Conservation (phyloP, 2,797 vertebrate genomes). For the Oophaga sylvatica region DNA sequence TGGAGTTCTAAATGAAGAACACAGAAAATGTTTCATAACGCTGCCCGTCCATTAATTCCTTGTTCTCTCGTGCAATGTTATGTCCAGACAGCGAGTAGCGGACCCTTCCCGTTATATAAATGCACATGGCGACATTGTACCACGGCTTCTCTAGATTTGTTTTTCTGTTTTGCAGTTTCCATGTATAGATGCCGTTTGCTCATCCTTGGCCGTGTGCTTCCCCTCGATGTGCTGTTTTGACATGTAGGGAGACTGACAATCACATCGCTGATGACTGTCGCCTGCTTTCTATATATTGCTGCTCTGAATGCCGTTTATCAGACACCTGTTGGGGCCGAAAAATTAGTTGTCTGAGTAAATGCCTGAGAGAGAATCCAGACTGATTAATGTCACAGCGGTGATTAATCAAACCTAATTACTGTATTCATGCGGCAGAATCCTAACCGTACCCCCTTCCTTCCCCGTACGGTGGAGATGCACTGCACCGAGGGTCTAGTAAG, state of each 20-base stretch:
- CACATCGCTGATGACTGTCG: slow-evolving; percentile 27
- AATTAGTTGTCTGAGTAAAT: slow-evolving; percentile 49
- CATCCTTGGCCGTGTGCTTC: not conserved
- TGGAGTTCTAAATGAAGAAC: no score
- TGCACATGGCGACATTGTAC: not conserved
- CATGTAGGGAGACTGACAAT: slow-evolving; percentile 54
- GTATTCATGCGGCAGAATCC: slow-evolving; percentile 44
- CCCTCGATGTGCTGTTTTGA: slow-evolving; percentile 42
- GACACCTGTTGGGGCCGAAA: slow-evolving; percentile 58
- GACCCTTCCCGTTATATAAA: not conserved
- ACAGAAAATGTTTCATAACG: no score
- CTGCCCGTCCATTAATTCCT: no score
- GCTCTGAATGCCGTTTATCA: slow-evolving; percentile 40
- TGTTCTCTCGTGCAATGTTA: not conserved
- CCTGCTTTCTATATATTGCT: slow-evolving; percentile 37
- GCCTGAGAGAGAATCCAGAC: slow-evolving; percentile 47
- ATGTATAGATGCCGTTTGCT: slow-evolving; percentile 12
- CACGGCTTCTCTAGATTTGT: not conserved
- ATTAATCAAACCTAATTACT: slow-evolving; percentile 56
- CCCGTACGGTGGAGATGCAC: not conserved
- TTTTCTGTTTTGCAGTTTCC: not conserved
- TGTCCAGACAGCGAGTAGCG: not conserved
- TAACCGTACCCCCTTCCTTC: not conserved
- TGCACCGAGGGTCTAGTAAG: not conserved
- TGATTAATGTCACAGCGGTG: slow-evolving; percentile 59